These are phyloP conservation scores for Clusia tigrina DNA, from an alignment of 2,888 invertebrate genomes.

Conservation along the genomic window DNA sequence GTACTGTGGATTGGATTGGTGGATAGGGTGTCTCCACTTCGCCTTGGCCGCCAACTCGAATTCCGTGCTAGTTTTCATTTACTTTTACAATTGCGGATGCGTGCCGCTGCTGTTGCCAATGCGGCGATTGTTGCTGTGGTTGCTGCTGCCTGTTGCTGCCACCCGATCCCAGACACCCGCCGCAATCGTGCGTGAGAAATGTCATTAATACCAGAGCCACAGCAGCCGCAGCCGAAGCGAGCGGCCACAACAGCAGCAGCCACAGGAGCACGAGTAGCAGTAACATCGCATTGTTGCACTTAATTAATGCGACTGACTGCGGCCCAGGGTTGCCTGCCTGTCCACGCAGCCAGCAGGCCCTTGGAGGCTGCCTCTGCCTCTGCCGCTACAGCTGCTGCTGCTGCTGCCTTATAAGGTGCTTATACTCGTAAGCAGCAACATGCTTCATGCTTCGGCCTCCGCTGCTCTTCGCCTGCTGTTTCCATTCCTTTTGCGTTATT, in stretches of 20 bases:
- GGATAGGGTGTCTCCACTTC: no score
- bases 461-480: no score
- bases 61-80: neutral
- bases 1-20: no score
- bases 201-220: slow-evolving; percentile 17
- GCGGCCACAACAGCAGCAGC: neutral
- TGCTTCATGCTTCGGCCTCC: neutral
- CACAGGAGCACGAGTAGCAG: slow-evolving; percentile 1
- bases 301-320: slow-evolving; percentile 24
- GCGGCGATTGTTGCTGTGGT: neutral
- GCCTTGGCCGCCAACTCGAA: no score
- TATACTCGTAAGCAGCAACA: no score
- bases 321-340: neutral
- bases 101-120: neutral
- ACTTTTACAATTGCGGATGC: neutral
- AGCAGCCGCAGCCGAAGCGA: neutral
- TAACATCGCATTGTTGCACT: slow-evolving; percentile 19
- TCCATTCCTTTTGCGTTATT: no score
- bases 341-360: neutral
- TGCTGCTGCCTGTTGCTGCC: neutral
- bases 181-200: slow-evolving; percentile 24
- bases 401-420: slow-evolving; percentile 20
- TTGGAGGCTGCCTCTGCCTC: neutral
- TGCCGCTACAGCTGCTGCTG: neutral
- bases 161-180: slow-evolving; percentile 3